Conservation (phyloP, 1,140 invertebrate genomes). For the Ctenoplectra terminalis region DNA sequence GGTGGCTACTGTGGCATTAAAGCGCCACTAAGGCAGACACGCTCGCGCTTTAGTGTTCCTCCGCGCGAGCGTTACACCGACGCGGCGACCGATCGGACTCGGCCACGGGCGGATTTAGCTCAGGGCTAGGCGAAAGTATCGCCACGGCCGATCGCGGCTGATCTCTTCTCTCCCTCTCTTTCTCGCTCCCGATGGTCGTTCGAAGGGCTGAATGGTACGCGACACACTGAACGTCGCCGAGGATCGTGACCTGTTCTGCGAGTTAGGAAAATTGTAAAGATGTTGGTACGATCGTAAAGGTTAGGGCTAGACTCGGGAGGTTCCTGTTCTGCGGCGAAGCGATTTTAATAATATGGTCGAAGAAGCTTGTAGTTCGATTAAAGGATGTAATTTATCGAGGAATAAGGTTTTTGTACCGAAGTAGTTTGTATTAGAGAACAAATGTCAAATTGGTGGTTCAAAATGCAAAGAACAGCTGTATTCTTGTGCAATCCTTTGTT, state of each 20-base stretch:
- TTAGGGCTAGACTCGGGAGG: background rate
- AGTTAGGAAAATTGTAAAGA: background rate
- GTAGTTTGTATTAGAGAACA: background rate
- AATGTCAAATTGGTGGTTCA: background rate
- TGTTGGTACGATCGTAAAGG: background rate
- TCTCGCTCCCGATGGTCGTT: background rate
- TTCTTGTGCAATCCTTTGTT: conserved; percentile 10
- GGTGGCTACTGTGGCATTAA: conserved; percentile 73
- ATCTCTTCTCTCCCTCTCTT: conserved; percentile 36
- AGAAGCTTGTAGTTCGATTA: background rate
- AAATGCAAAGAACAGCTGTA: background rate
- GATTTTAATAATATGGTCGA: background rate
- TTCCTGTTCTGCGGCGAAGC: background rate
- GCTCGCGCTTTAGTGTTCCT: conserved; percentile 69
- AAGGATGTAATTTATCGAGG: background rate
- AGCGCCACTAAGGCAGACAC: conserved; percentile 71
- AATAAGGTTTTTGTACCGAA: too few species aligned
- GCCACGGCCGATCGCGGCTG: conserved; percentile 74
- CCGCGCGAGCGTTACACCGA: conserved; percentile 40
- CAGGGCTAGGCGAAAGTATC: conserved; percentile 77
- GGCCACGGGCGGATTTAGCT: conserved; percentile 67
- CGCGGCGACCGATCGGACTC: conserved; percentile 58
- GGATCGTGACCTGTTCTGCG: conserved; percentile 2
- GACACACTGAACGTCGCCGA: conserved; percentile 30
- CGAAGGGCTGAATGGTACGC: conserved; percentile 64